Evolutionary conservation across 2,888 invertebrate species (phyloP), one percentile per base, ranked within the genome.

Genomic region (Toxonevra muliebris): DNA sequence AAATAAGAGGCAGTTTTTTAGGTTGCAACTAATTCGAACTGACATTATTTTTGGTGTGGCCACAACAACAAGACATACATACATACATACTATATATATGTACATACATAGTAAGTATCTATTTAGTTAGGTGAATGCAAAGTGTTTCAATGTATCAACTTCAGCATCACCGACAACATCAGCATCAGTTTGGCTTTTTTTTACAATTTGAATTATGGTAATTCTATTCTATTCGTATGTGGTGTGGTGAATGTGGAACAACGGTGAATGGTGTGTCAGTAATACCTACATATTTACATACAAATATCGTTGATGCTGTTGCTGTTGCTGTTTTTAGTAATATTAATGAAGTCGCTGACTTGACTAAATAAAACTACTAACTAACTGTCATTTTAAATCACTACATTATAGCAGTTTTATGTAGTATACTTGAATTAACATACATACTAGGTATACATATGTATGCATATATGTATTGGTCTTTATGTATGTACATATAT

Each of bases 171-270:
- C 7, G 11, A 15, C 12, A 48, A n/a, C 12, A 5, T 48, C 12
- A 48, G 12, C 12, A 40, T 40, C 12, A 12, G 3, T 50, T 13
- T 19, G 1, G 45, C 19, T 55, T 62, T 74, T 64, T 30, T 30
- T 30, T 30, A 30, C 52, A 69, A 71, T 53, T 71, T 69, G 61
- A 65, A 63, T n/a, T 52, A n/a, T 53, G n/a, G n/a, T 54, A 17
- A 42, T 52, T 12, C 52, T 42, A 30, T 43, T 61, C 15, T 20
- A 45, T 53, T 19, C 60, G 15, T 17, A 40, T 41, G 52, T 59
- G 60, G 65, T 60, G 45, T 61, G 40, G 30, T 4, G 42, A 57
- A 60, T 66, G 57, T 62, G 57, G 65, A 43, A n/a, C 55, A 65
- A 50, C 58, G 57, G 50, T 61, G 65, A 68, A 53, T 61, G 50